phyloP scores from a whole-genome alignment of 30 jellyfish, hydroid and myxozoan species.

The Hydra vulgaris region DNA sequence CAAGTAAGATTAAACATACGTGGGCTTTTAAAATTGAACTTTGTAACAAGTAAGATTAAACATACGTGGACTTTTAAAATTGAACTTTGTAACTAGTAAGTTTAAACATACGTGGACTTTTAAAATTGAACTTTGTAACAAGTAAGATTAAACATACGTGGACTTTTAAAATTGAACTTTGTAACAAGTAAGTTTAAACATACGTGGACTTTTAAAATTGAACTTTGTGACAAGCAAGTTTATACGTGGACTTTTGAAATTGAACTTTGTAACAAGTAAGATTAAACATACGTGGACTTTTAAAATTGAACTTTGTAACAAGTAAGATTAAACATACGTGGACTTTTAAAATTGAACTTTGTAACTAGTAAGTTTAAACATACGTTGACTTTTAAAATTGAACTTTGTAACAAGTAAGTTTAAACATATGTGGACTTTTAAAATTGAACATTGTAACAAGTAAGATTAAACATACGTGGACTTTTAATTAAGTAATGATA shows the following conservation, averaged over 20 bases:
- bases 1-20: too few species aligned
- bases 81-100: background rate
- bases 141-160: too few species aligned
- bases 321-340: too few species aligned
- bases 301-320: background rate
- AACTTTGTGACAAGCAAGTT: background rate
- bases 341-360: background rate
- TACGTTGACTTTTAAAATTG: too few species aligned
- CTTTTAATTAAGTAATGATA: slow-evolving; percentile 19
- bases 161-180: background rate
- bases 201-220: too few species aligned
- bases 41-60: background rate
- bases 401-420: background rate
- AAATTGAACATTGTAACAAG: background rate
- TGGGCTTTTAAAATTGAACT: background rate
- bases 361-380: background rate
- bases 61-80: too few species aligned
- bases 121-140: background rate
- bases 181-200: background rate
- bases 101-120: too few species aligned
- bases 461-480: background rate
- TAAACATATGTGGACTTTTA: too few species aligned
- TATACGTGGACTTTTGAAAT: too few species aligned
- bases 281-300: too few species aligned
- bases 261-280: background rate